Percentiles rank a stretch among this genome's conserved stretches.
Evolutionary conservation across 1,140 invertebrate species (phyloP).

Genomic region (Brachionus asplanchnoidis): DNA sequence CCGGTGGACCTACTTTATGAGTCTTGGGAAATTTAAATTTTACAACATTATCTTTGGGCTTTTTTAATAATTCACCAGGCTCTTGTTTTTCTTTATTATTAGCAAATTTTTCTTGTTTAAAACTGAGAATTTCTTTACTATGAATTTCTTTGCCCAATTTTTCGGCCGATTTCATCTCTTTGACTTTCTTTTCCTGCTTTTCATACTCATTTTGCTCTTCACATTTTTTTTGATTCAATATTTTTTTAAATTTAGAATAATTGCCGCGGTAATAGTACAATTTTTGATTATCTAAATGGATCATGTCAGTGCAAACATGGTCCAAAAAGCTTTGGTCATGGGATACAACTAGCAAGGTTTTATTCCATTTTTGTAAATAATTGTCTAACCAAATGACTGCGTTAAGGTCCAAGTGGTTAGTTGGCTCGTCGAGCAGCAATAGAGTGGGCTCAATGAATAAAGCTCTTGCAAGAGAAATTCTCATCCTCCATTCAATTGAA

Average conservation of each 20-base stretch:
- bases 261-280: slow-evolving; percentile 96
- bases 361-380: slow-evolving; percentile 96
- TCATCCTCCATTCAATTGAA: slow-evolving; percentile 97
- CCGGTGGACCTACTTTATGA: slow-evolving; percentile 84
- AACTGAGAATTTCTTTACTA: slow-evolving; percentile 80
- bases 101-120: slow-evolving; percentile 87
- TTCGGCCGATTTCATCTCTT: slow-evolving; percentile 86
- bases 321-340: slow-evolving; percentile 99
- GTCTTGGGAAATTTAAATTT: slow-evolving; percentile 95
- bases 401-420: slow-evolving; percentile 79
- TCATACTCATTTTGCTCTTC: slow-evolving; percentile 93
- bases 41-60: slow-evolving; percentile 86
- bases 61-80: slow-evolving; percentile 74
- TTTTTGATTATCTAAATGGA: slow-evolving; percentile 90
- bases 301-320: slow-evolving; percentile 97
- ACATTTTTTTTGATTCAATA: slow-evolving; percentile 88
- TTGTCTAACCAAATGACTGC: slow-evolving; percentile 99
- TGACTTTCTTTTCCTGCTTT: slow-evolving; percentile 90
- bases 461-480: slow-evolving; percentile 79
- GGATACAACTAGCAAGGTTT: slow-evolving; percentile 91
- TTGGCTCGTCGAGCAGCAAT: slow-evolving; percentile 90
- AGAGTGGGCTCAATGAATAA: slow-evolving; percentile 81
- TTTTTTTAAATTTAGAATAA: slow-evolving; percentile 89
- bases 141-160: slow-evolving; percentile 89
- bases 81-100: slow-evolving; percentile 63